Evolutionary conservation across 1,140 invertebrate species (phyloP).

Genomic region (Zaprionus lachaisei): DNA sequence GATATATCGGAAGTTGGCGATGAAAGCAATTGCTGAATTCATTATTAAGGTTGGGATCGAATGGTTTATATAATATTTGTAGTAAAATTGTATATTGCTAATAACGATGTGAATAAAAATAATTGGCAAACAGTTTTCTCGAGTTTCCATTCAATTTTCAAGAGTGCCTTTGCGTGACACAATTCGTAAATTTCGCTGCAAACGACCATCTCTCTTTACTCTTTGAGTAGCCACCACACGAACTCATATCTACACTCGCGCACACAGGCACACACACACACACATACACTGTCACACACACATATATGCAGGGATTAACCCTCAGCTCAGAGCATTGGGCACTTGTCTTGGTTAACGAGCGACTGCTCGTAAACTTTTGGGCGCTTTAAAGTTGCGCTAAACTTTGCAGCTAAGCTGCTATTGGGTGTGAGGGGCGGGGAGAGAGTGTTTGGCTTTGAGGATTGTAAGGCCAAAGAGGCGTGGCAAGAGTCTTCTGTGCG

Average conservation of each 20-base stretch:
- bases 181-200: constrained; percentile 7
- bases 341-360: constrained; percentile 50
- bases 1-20: not conserved
- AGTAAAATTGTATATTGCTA: not conserved
- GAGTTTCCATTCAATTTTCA: not conserved
- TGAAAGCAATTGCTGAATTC: not conserved
- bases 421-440: not conserved
- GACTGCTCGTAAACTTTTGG: constrained; percentile 47
- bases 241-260: not conserved
- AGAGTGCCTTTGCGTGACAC: constrained; percentile 4
- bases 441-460: not conserved
- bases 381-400: constrained; percentile 56
- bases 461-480: constrained; percentile 5
- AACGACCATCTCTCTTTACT: not conserved
- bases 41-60: not conserved
- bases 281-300: constrained; percentile 1
- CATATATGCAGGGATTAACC: constrained; percentile 16
- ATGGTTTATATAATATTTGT: not conserved
- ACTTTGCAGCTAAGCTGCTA: constrained; percentile 28
- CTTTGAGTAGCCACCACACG: not conserved
- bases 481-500: constrained; percentile 36
- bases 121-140: constrained; percentile 1
- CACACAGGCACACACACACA: not conserved
- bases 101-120: not conserved
- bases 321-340: constrained; percentile 19